Conservation (phyloP, 2,888 invertebrate genomes). For the Antitype chi region DNA sequence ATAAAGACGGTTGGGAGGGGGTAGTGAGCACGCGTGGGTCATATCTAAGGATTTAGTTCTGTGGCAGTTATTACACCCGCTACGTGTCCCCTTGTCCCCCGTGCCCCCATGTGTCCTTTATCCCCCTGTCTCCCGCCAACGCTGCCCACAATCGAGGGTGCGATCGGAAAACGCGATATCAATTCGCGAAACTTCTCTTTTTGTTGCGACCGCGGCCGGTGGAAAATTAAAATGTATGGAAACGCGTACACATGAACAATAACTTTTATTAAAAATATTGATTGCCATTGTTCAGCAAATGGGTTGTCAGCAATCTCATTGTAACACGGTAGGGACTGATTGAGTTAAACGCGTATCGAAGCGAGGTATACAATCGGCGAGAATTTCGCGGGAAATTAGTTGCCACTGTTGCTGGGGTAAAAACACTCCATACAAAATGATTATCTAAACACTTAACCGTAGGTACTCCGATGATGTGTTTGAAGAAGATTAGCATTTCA, state of each 20-base stretch:
- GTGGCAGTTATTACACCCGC: constrained; percentile 78
- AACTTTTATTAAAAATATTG: constrained; percentile 65
- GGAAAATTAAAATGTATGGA: constrained; percentile 78
- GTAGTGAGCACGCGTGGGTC: constrained; percentile 61
- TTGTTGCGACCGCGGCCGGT: constrained; percentile 67
- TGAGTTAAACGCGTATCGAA: not conserved
- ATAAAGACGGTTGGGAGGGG: constrained; percentile 70
- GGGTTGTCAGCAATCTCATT: constrained; percentile 38
- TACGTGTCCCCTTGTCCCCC: constrained; percentile 45
- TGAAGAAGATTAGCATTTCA: constrained; percentile 28
- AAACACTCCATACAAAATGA: not conserved
- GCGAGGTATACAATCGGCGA: not conserved
- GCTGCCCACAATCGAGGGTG: constrained; percentile 72
- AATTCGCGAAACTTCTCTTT: constrained; percentile 79
- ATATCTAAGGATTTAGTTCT: constrained; percentile 78
- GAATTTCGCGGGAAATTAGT: not conserved
- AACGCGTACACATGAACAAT: constrained; percentile 61
- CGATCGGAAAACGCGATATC: constrained; percentile 82
- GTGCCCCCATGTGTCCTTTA: constrained; percentile 10
- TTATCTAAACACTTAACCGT: not conserved
- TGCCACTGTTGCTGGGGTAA: not conserved
- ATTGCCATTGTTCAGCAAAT: constrained; percentile 46
- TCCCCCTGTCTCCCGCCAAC: constrained; percentile 38
- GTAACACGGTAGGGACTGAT: constrained; percentile 7
- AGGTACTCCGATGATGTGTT: constrained; percentile 7